These are phyloP conservation scores for Elysia chlorotica DNA, from an alignment of 1,140 invertebrate species.

Conservation along the genomic window DNA sequence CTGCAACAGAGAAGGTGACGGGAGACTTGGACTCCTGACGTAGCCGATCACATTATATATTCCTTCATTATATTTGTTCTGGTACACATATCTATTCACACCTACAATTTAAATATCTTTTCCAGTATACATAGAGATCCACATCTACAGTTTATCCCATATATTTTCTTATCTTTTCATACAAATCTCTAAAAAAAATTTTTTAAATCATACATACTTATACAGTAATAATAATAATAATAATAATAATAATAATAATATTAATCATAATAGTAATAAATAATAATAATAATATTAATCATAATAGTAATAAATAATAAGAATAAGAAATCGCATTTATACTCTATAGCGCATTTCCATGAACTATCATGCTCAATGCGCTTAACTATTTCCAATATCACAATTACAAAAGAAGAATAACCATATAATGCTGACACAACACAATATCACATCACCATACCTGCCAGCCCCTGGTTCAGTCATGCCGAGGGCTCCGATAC, in stretches of 20 bases:
- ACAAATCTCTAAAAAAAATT: no score
- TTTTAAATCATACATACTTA: no score
- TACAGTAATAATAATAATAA: no score
- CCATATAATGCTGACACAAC: neutral
- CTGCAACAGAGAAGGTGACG: neutral
- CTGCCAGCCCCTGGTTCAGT: slow-evolving; percentile 65
- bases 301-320: neutral
- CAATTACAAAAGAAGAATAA: neutral
- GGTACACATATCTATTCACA: no score
- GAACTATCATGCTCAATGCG: neutral
- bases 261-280: no score
- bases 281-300: neutral
- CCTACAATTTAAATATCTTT: no score
- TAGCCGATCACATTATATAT: neutral
- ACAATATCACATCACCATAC: slow-evolving; percentile 34
- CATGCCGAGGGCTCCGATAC: slow-evolving; percentile 65
- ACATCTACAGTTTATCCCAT: no score
- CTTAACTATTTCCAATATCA: neutral
- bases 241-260: no score
- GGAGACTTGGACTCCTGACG: neutral
- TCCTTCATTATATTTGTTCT: no score
- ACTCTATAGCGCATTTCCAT: neutral
- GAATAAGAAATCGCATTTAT: neutral
- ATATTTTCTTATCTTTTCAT: no score
- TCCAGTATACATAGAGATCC: no score